Evolutionary conservation across 2,113 vertebrate species (phyloP), one percentile per base, ranked within the genome.

Genomic region (Nibea coibor): DNA sequence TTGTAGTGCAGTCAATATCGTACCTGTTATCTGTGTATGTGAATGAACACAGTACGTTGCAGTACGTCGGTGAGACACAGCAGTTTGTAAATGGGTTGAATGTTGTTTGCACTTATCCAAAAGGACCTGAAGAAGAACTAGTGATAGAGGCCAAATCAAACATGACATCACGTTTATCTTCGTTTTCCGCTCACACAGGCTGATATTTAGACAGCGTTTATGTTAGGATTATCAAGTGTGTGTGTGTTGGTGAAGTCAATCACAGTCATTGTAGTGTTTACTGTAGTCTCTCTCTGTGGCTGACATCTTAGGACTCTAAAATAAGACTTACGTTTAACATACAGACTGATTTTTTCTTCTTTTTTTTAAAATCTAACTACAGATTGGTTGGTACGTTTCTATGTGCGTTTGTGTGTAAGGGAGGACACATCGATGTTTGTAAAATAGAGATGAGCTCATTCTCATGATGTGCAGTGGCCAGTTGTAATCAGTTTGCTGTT

Each of bases 401-500:
- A 48, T 81, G 75, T 90, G 50, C 85, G 72, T 88, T 86, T 73
- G 77, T 84, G 67, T 64, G 72, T 79, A 66, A 74, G 73, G 62
- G 75, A 81, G 39, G 75, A 80, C 80, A 45, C 83, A 70, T 88
- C 72, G 26, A 19, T 69, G 83, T 87, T 57, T 87, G 80, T 89
- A 73, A 89, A 88, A 87, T 85, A 82, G 39, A 76, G 68, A 80
- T 86, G 64, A 64, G 75, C 73, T 83, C 43, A 76, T 89, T 89
- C 62, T 85, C 81, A 88, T 88, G 64, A 92, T 82, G 93, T 94
- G 91, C 88, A 82, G 90, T 93, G 88, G 92, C 91, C 93, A 94
- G 88, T 91, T 87, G 86, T 88, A 87, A 89, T 91, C 82, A 87
- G 80, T 91, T 90, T 90, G 87, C 93, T 90, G 88, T 92, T 82